These are phyloP conservation scores for Diaprepes abbreviatus DNA, from an alignment of 2,888 invertebrate genomes.

Conservation along the genomic window DNA sequence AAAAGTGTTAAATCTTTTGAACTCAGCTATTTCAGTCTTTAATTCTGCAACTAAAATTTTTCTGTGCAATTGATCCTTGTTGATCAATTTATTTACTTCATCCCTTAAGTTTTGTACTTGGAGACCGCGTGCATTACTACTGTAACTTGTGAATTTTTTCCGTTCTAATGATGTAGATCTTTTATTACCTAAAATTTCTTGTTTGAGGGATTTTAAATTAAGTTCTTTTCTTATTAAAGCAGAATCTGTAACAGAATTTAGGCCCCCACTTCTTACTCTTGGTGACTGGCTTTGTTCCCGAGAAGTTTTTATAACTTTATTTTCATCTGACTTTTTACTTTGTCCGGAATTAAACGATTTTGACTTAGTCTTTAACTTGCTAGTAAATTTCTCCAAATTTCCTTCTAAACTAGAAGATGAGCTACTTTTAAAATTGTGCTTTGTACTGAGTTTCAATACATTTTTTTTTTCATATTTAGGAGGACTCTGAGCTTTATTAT, in stretches of 20 bases:
- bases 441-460: not conserved
- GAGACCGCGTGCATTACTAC: constrained; percentile 18
- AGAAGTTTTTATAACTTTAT: constrained; percentile 4
- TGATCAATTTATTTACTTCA: constrained; percentile 47
- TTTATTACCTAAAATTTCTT: constrained; percentile 45
- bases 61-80: constrained; percentile 38
- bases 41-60: constrained; percentile 52
- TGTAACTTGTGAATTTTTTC: not conserved
- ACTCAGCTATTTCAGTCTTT: constrained; percentile 54
- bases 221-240: constrained; percentile 20
- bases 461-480: not conserved
- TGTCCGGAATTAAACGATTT: constrained; percentile 13
- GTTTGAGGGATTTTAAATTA: constrained; percentile 29
- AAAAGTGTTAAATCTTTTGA: constrained; percentile 38
- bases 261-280: not conserved
- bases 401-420: constrained; percentile 34
- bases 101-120: constrained; percentile 50
- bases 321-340: not conserved
- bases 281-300: not conserved
- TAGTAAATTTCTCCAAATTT: constrained; percentile 25
- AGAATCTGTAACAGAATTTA: constrained; percentile 37
- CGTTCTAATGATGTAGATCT: not conserved
- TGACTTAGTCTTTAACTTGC: not conserved
- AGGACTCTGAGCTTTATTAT: not conserved
- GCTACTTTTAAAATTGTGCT: constrained; percentile 20